Conservation (phyloP, 2,113 vertebrate species). For the Crotalus viridis region DNA sequence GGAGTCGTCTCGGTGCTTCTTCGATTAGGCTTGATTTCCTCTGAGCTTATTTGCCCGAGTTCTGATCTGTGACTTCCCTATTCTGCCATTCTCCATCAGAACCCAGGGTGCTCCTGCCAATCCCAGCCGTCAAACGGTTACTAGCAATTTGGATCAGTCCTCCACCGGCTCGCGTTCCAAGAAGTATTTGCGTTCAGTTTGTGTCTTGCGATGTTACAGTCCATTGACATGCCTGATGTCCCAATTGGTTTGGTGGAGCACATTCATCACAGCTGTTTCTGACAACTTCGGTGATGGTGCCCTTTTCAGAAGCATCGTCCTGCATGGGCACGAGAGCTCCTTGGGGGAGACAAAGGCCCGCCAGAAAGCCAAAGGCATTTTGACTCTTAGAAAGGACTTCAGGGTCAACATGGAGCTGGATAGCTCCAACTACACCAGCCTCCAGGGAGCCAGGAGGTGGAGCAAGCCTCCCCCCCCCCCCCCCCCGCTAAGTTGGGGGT, state of each 20-base stretch:
- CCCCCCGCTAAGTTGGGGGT: no score
- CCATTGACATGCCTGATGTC: not conserved
- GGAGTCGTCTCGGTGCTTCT: no score
- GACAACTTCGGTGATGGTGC: not conserved
- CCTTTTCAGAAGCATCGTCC: not conserved
- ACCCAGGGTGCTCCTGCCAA: not conserved
- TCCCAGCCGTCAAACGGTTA: not conserved
- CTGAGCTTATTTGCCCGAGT: no score
- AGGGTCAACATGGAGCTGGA: accelerated
- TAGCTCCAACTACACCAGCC: no score
- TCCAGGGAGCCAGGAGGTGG: not conserved
- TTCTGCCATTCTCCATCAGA: not conserved
- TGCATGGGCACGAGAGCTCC: not conserved
- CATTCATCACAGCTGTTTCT: conserved; percentile 11
- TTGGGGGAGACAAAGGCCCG: not conserved
- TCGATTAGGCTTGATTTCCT: no score
- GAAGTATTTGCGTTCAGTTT: not conserved
- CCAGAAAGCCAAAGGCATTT: not conserved
- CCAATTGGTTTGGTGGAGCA: not conserved
- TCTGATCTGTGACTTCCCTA: not conserved
- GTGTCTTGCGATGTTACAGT: not conserved
- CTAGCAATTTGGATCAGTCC: not conserved
- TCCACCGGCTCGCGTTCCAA: not conserved
- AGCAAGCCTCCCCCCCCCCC: not conserved
- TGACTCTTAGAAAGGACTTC: no score